Evolutionary conservation across 1,140 invertebrate species (phyloP).

Genomic region (Aphaenogaster ashmeadi): DNA sequence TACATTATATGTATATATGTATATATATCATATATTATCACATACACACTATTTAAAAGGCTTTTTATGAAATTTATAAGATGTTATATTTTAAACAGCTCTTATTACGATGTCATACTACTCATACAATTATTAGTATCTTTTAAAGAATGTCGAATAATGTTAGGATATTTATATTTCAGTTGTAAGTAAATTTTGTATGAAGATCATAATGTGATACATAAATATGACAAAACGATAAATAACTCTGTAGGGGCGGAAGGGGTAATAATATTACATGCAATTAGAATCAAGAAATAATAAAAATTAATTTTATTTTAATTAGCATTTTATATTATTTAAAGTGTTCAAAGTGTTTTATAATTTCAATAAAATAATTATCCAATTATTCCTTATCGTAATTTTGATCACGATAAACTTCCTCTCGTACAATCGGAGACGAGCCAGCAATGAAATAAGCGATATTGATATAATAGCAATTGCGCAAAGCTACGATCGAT

Average conservation of each 20-base stretch:
- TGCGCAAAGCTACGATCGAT: constrained; percentile 43
- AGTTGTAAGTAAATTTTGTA: background rate
- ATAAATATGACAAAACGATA: background rate
- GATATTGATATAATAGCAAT: constrained; percentile 42
- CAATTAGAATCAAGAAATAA: background rate
- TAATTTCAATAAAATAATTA: background rate
- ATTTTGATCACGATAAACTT: constrained; percentile 2
- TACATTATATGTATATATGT: background rate
- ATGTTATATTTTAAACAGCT: background rate
- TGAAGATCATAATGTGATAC: background rate
- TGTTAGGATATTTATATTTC: background rate
- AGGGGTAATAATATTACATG: background rate
- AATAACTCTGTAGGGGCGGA: background rate
- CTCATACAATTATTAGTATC: background rate
- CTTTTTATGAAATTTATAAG: background rate
- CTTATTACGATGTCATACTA: background rate
- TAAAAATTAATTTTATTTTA: constrained; percentile 6
- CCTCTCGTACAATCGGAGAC: background rate
- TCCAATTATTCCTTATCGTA: background rate
- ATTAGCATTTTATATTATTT: background rate
- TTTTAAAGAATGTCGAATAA: background rate
- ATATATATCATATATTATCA: background rate
- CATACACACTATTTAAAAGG: background rate
- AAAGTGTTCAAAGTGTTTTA: background rate
- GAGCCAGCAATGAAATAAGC: background rate